phyloP scores from a whole-genome alignment of 2,113 vertebrate species.

The Nothocercus nigrocapillus region DNA sequence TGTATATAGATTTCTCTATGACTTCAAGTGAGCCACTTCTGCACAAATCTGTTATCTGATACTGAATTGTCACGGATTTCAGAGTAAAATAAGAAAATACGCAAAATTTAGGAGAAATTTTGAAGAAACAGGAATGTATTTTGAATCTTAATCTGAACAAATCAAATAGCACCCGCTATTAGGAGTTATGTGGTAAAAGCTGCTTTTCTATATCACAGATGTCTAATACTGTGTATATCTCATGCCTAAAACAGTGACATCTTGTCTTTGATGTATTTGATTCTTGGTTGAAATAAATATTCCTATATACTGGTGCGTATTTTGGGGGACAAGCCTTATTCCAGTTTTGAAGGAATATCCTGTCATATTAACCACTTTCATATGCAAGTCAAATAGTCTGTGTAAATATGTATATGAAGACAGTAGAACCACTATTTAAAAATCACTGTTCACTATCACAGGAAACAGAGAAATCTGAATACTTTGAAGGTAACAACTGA shows the following conservation, averaged over 20 bases:
- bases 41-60: background rate
- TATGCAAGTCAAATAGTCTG: background rate
- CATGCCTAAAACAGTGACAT: background rate
- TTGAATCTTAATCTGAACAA: background rate
- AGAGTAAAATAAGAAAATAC: background rate
- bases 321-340: background rate
- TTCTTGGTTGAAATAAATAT: background rate
- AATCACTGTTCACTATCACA: background rate
- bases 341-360: background rate
- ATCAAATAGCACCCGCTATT: background rate
- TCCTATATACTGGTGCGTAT: background rate
- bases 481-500: background rate
- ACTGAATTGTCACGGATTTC: background rate
- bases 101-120: background rate
- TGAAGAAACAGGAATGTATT: background rate
- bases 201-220: background rate
- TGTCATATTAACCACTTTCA: background rate
- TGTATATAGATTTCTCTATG: background rate
- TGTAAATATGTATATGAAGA: background rate
- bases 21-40: background rate
- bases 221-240: background rate
- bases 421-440: background rate
- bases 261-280: background rate
- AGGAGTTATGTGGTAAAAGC: background rate
- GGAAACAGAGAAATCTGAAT: background rate